These are phyloP conservation scores for Monochamus alternatus DNA, from an alignment of 2,888 invertebrate species.

Conservation along the genomic window DNA sequence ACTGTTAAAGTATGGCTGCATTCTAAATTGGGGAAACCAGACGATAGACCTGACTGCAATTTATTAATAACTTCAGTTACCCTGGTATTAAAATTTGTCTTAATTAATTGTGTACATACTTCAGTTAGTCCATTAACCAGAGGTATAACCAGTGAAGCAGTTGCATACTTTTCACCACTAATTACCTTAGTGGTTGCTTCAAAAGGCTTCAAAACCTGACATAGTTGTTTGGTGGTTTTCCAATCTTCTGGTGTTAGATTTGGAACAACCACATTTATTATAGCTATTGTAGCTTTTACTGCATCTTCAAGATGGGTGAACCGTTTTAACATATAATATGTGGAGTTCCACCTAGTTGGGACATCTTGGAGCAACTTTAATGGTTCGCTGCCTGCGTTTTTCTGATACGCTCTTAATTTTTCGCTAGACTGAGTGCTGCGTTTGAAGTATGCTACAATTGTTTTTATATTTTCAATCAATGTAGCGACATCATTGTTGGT, in stretches of 20 bases:
- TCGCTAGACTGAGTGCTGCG: background rate
- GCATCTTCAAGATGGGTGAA: background rate
- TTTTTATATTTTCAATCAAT: constrained; percentile 7
- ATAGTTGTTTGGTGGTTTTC: constrained; percentile 40
- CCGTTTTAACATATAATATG: background rate
- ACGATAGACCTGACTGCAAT: background rate
- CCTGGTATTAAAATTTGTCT: background rate
- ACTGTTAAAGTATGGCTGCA: constrained; percentile 34
- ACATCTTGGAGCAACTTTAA: no score
- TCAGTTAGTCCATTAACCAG: constrained; percentile 29
- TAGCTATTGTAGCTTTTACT: background rate
- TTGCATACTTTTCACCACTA: constrained; percentile 43
- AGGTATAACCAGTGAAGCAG: constrained; percentile 38
- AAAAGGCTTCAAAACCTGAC: constrained; percentile 41
- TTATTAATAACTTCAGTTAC: constrained; percentile 2
- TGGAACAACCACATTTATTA: background rate
- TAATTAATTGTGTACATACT: constrained; percentile 16
- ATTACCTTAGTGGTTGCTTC: constrained; percentile 42
- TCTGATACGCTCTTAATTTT: no score
- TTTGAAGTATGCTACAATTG: background rate
- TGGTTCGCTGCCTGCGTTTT: no score
- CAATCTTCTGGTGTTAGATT: constrained; percentile 42
- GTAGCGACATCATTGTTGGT: background rate
- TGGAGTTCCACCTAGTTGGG: background rate
- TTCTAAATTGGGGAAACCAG: constrained; percentile 21